phyloP scores from a whole-genome alignment of 2,797 vertebrate species.

The Poeciliopsis turneri region DNA sequence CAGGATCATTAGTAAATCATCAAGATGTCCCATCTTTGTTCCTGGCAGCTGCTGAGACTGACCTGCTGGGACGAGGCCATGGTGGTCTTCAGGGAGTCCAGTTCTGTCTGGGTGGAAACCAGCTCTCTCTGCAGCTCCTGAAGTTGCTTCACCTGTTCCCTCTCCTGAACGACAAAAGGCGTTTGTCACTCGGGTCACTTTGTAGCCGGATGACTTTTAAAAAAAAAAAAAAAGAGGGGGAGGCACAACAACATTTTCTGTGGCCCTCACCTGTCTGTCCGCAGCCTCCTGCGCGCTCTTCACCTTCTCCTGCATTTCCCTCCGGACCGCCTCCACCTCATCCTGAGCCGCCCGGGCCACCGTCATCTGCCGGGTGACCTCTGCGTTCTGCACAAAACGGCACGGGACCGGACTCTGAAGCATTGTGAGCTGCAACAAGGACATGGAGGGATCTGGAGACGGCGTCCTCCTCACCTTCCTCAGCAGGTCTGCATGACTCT shows the following conservation, averaged over 20 bases:
- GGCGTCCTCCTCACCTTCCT: conserved; percentile 85
- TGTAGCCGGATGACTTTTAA: not conserved
- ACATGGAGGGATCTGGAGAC: not conserved
- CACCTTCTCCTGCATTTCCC: conserved; percentile 90
- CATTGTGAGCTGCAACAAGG: not conserved
- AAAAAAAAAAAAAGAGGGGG: not conserved
- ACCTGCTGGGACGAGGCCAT: conserved; percentile 87
- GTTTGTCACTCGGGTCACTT: not conserved
- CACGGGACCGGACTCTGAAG: not conserved
- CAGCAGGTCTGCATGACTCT: conserved; percentile 93
- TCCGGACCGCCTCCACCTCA: conserved; percentile 88
- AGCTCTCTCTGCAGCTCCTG: conserved; percentile 88
- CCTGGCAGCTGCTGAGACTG: conserved; percentile 16
- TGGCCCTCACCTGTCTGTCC: conserved; percentile 83
- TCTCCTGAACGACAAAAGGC: conserved; percentile 77
- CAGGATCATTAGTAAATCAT: conserved; percentile 14
- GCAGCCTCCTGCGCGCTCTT: conserved; percentile 85
- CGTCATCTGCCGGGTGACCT: conserved; percentile 95
- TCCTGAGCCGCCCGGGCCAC: conserved; percentile 88
- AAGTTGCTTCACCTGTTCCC: conserved; percentile 87
- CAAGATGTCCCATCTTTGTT: not conserved
- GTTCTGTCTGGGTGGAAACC: conserved; percentile 83
- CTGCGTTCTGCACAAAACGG: conserved; percentile 85
- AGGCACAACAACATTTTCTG: not conserved
- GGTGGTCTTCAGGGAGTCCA: conserved; percentile 83